phyloP scores from a whole-genome alignment of 2,888 invertebrate genomes.

The Scaeva pyrastri region DNA sequence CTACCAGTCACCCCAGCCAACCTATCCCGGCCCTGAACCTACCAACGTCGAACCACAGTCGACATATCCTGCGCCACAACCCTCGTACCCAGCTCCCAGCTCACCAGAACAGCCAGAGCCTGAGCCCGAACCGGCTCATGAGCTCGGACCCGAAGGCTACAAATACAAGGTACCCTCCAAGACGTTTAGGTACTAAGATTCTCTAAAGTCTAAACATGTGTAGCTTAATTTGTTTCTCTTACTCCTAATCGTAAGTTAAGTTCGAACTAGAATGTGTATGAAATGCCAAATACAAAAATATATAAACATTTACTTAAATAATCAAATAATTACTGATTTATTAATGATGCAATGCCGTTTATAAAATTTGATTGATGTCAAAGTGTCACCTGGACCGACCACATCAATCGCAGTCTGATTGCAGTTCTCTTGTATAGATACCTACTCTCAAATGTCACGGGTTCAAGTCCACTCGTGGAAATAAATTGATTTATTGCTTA shows the following conservation, averaged over 20 bases:
- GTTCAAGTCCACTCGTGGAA: slow-evolving; percentile 35
- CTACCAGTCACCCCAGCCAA: slow-evolving; percentile 72
- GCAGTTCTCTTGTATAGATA: slow-evolving; percentile 15
- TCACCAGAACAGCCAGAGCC: slow-evolving; percentile 19
- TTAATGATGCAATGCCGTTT: neutral
- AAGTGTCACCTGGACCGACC: slow-evolving; percentile 7
- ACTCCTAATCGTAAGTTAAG: slow-evolving; percentile 20
- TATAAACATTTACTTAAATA: slow-evolving; percentile 9
- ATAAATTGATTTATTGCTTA: neutral
- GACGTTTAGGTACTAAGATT: slow-evolving; percentile 80
- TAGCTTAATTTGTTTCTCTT: neutral
- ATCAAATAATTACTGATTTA: neutral
- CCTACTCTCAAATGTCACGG: slow-evolving; percentile 38
- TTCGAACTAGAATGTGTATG: slow-evolving; percentile 26
- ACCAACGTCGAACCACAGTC: slow-evolving; percentile 70
- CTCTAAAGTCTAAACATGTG: neutral
- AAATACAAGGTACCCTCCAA: slow-evolving; percentile 82
- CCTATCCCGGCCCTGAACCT: slow-evolving; percentile 72
- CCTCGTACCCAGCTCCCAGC: slow-evolving; percentile 43
- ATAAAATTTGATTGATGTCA: slow-evolving; percentile 4
- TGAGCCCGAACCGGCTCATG: slow-evolving; percentile 70
- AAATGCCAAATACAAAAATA: slow-evolving; percentile 46
- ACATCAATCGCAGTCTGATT: neutral
- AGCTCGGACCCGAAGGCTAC: slow-evolving; percentile 82
- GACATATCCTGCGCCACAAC: slow-evolving; percentile 75